Percentiles rank a stretch among this genome's conserved stretches.
Evolutionary conservation across 2,113 vertebrate genomes (phyloP).

Genomic region (Pungitius pungitius): DNA sequence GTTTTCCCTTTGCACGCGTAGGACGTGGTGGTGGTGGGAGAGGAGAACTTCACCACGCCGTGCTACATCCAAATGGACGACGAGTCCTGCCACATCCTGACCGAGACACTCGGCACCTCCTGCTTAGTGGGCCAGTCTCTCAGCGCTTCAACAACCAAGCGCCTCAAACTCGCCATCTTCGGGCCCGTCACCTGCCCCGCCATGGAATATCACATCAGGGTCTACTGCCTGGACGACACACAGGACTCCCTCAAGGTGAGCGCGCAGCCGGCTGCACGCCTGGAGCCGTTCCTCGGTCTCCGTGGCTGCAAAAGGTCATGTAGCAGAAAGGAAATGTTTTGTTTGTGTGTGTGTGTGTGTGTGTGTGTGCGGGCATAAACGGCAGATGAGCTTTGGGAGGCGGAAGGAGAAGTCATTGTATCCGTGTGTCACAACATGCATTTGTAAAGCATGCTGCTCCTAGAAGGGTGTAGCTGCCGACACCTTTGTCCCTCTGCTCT

Average conservation of each 20-base stretch:
- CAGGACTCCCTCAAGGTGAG: conserved; percentile 93
- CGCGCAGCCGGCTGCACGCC: neutral
- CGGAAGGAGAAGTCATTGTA: conserved; percentile 47
- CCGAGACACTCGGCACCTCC: conserved; percentile 92
- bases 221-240: conserved; percentile 96
- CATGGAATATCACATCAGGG: conserved; percentile 93
- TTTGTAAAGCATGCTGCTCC: conserved; percentile 54
- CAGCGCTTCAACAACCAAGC: conserved; percentile 92
- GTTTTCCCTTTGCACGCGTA: conserved; percentile 50
- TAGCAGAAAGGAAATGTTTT: neutral
- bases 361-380: conserved; percentile 39
- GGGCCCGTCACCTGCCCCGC: conserved; percentile 90
- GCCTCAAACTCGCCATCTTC: conserved; percentile 94
- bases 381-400: conserved; percentile 72
- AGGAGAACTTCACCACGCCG: conserved; percentile 96
- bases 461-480: conserved; percentile 36
- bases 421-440: conserved; percentile 52
- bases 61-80: conserved; percentile 96
- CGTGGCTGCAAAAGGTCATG: conserved; percentile 7
- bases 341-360: no score
- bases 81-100: conserved; percentile 95
- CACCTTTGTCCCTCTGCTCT: conserved; percentile 29
- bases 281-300: neutral
- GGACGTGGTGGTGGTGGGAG: conserved; percentile 94
- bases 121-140: conserved; percentile 91